Percentiles rank a stretch among this genome's conserved stretches.
Evolutionary conservation across 1,140 invertebrate genomes (phyloP).

Genomic region (Adoxophyes honmai): DNA sequence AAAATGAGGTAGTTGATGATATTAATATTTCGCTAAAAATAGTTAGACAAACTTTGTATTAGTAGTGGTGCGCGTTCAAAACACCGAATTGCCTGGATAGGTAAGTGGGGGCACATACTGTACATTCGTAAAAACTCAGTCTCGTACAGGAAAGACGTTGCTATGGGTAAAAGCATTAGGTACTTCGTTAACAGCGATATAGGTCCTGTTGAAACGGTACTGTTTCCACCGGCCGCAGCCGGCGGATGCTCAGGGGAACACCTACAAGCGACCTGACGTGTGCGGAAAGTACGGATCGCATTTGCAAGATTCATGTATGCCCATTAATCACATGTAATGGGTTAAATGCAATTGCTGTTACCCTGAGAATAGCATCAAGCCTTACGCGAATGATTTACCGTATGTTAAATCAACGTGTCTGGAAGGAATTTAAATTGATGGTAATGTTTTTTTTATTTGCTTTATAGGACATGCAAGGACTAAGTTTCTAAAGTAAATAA

Average conservation of each 20-base stretch:
- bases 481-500: neutral
- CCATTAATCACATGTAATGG: slow-evolving; percentile 38
- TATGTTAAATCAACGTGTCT: neutral
- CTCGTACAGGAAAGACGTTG: too few species aligned
- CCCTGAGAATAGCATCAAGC: slow-evolving; percentile 2
- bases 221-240: too few species aligned
- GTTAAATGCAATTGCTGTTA: slow-evolving; percentile 17
- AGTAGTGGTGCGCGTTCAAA: too few species aligned
- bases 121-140: too few species aligned
- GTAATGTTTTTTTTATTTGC: neutral
- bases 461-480: neutral
- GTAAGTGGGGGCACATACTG: too few species aligned
- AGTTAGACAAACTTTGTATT: too few species aligned
- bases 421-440: neutral
- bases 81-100: too few species aligned
- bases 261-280: neutral
- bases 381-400: slow-evolving; percentile 13
- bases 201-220: too few species aligned
- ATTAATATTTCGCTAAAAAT: too few species aligned
- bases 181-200: too few species aligned
- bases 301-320: slow-evolving; percentile 32
- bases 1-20: too few species aligned
- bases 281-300: slow-evolving; percentile 26
- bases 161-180: too few species aligned
- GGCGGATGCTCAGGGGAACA: neutral